A percentile compares a stretch with the other conserved stretches of the same genome.
Conservation (phyloP, 2,888 invertebrate species). For the Perdita meconis region DNA sequence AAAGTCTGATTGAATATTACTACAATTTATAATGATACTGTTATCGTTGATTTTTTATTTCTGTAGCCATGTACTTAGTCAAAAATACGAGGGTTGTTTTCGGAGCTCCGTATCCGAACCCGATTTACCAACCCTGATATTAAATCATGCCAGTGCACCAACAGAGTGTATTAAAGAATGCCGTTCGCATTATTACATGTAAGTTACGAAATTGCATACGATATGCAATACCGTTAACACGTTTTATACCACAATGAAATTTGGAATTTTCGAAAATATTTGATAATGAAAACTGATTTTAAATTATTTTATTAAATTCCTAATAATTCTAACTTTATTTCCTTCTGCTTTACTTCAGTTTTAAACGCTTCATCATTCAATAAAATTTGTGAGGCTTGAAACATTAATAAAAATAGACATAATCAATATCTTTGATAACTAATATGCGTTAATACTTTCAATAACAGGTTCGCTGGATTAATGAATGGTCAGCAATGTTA, state of each 20-base stretch:
- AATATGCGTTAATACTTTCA: too few relatives aligned
- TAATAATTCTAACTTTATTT: too few relatives aligned
- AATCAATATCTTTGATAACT: constrained; percentile 9
- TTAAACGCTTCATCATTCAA: too few relatives aligned
- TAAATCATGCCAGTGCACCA: constrained; percentile 70
- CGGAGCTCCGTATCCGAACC: constrained; percentile 69
- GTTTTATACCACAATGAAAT: too few relatives aligned
- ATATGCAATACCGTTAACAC: too few relatives aligned
- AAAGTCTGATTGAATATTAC: constrained; percentile 2
- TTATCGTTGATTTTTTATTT: constrained; percentile 41
- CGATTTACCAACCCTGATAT: constrained; percentile 70
- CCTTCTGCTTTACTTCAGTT: too few relatives aligned
- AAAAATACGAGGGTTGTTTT: constrained; percentile 77
- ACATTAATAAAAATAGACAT: too few relatives aligned
- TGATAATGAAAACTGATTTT: too few relatives aligned
- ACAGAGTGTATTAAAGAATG: constrained; percentile 76
- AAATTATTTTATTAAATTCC: too few relatives aligned
- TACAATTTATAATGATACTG: constrained; percentile 42
- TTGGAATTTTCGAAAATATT: too few relatives aligned
- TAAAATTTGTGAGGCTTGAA: too few relatives aligned
- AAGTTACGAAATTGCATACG: constrained; percentile 60
- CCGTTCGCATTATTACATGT: constrained; percentile 79
- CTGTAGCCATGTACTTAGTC: constrained; percentile 32
- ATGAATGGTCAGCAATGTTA: constrained; percentile 84
- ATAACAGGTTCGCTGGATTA: constrained; percentile 84